These are phyloP conservation scores for Mellivora capensis DNA, from an alignment of 2,113 vertebrate species.

Conservation along the genomic window DNA sequence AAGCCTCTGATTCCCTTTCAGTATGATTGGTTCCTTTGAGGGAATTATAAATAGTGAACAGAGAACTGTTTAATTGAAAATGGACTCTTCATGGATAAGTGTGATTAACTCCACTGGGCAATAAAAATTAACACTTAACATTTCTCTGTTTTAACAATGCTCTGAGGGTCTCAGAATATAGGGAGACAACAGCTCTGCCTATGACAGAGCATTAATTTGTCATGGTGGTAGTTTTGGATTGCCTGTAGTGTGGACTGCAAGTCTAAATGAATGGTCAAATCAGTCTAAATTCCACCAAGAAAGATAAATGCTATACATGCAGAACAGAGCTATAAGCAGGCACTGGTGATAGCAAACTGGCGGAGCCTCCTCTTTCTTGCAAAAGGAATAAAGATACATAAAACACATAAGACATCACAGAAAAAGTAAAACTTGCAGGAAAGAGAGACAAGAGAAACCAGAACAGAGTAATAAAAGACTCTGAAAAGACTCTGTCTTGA, in stretches of 20 bases:
- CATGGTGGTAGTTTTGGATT: not conserved
- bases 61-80: slow-evolving; percentile 80
- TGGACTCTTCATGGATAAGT: slow-evolving; percentile 72
- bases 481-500: not conserved
- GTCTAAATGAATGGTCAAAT: slow-evolving; percentile 36
- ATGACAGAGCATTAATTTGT: slow-evolving; percentile 12
- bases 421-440: not conserved
- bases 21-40: slow-evolving; percentile 70
- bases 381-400: not conserved
- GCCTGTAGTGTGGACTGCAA: slow-evolving; percentile 17
- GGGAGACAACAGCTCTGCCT: slow-evolving; percentile 49
- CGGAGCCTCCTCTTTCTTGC: not conserved
- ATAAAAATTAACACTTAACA: slow-evolving; percentile 80
- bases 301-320: not conserved
- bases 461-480: not conserved
- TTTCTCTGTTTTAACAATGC: slow-evolving; percentile 74
- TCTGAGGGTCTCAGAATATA: slow-evolving; percentile 50
- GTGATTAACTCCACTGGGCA: slow-evolving; percentile 78
- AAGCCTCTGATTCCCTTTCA: slow-evolving; percentile 58
- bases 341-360: not conserved
- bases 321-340: not conserved
- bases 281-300: not conserved
- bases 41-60: slow-evolving; percentile 77
- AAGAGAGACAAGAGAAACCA: not conserved
- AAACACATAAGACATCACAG: not conserved